phyloP scores from a whole-genome alignment of 1,140 invertebrate genomes.

The Drosophila melanica region DNA sequence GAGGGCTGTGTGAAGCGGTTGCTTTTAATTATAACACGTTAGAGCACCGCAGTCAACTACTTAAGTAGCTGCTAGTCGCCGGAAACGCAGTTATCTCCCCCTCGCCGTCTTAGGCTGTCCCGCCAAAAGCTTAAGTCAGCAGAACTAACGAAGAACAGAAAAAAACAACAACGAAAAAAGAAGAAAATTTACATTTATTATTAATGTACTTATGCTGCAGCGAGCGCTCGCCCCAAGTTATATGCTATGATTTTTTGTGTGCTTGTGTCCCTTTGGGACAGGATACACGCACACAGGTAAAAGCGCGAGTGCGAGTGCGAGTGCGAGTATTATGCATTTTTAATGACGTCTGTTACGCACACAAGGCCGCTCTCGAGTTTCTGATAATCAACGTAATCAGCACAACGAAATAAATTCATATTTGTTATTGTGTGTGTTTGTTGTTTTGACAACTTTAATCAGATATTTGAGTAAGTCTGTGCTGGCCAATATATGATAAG shows the following conservation, averaged over 20 bases:
- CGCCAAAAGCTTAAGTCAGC: background rate
- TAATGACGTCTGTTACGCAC: constrained; percentile 50
- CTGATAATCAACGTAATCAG: constrained; percentile 30
- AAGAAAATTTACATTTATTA: constrained; percentile 79
- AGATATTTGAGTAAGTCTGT: background rate
- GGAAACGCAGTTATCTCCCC: constrained; percentile 17
- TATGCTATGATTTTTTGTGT: constrained; percentile 40
- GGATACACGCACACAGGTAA: background rate
- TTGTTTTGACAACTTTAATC: constrained; percentile 8
- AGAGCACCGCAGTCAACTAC: constrained; percentile 6
- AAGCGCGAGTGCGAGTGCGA: constrained; percentile 16
- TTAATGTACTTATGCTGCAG: constrained; percentile 67
- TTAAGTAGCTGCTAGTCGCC: constrained; percentile 59
- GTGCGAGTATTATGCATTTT: constrained; percentile 63
- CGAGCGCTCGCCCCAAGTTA: constrained; percentile 26
- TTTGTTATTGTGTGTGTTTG: constrained; percentile 22
- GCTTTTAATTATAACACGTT: constrained; percentile 77
- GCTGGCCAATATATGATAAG: background rate
- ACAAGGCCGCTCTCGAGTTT: constrained; percentile 6
- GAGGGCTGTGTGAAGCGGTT: constrained; percentile 8
- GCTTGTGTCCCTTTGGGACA: constrained; percentile 4
- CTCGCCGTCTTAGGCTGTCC: background rate
- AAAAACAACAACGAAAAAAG: constrained; percentile 39
- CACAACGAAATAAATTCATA: constrained; percentile 39
- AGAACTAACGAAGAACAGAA: constrained; percentile 10